Percentiles rank a stretch among this genome's conserved stretches.
Conservation (phyloP, 2,888 invertebrate species). For the Macaria liturata region DNA sequence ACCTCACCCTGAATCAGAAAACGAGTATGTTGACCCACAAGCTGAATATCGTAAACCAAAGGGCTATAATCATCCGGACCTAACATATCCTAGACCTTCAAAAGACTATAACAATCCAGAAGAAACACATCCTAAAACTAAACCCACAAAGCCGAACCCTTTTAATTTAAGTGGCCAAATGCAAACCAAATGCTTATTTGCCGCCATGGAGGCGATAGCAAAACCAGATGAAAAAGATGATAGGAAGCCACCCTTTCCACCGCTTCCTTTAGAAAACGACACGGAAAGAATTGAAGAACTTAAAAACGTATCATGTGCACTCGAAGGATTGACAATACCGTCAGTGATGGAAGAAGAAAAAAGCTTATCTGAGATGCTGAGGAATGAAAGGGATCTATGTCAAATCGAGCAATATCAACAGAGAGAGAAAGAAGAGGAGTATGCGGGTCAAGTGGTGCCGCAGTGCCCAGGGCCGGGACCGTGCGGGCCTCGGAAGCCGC, state of each 20-base stretch:
- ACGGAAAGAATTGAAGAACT: too few relatives aligned
- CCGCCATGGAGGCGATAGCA: not conserved
- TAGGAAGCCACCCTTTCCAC: not conserved
- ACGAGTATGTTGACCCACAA: too few relatives aligned
- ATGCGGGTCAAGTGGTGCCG: not conserved
- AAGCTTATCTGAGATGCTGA: conserved; percentile 6
- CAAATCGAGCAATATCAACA: not conserved
- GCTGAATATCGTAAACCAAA: too few relatives aligned
- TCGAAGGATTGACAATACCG: not conserved
- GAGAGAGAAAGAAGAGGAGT: not conserved
- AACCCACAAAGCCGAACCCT: conserved; percentile 4
- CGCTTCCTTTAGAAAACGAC: too few relatives aligned
- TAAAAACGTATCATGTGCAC: too few relatives aligned
- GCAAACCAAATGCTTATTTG: conserved; percentile 2
- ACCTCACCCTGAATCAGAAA: too few relatives aligned
- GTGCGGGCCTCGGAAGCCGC: conserved; percentile 1
- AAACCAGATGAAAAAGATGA: not conserved
- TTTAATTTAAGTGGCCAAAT: not conserved
- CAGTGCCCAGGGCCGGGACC: conserved; percentile 2
- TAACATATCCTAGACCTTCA: too few relatives aligned
- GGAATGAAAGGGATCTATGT: conserved; percentile 6
- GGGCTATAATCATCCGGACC: too few relatives aligned
- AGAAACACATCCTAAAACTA: not conserved
- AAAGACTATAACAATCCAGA: not conserved
- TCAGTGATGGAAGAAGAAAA: conserved; percentile 2